A percentile compares a stretch with the other conserved stretches of the same genome.
Evolutionary conservation across 2,888 invertebrate species (phyloP).

Genomic region (Eupithecia centaureata): DNA sequence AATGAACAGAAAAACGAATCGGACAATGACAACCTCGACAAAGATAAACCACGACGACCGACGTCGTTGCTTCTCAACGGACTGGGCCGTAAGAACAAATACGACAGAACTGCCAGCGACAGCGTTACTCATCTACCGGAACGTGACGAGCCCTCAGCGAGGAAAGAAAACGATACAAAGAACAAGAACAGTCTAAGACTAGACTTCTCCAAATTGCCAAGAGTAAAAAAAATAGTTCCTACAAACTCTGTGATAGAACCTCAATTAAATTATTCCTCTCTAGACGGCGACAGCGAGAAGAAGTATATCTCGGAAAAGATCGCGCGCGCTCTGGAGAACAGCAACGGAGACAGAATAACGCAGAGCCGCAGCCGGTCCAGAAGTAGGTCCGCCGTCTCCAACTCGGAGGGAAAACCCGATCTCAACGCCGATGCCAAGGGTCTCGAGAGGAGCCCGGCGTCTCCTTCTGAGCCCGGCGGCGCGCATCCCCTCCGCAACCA

Average conservation of each 20-base stretch:
- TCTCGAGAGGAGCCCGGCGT: constrained; percentile 57
- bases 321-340: constrained; percentile 56
- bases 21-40: constrained; percentile 53
- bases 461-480: constrained; percentile 57
- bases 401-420: constrained; percentile 81
- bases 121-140: constrained; percentile 55
- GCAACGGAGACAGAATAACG: constrained; percentile 53
- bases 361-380: constrained; percentile 70
- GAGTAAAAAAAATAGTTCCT: constrained; percentile 84
- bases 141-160: constrained; percentile 58
- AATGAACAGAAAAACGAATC: constrained; percentile 50
- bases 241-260: constrained; percentile 83
- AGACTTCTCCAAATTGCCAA: constrained; percentile 85
- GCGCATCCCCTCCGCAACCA: constrained; percentile 71
- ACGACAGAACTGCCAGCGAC: constrained; percentile 77
- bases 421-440: constrained; percentile 61
- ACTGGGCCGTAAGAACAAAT: constrained; percentile 79
- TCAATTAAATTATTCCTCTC: constrained; percentile 70
- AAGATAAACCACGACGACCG: constrained; percentile 81
- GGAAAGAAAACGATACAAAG: constrained; percentile 63
- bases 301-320: constrained; percentile 63
- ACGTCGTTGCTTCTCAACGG: constrained; percentile 82
- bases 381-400: constrained; percentile 73
- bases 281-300: constrained; percentile 67
- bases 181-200: constrained; percentile 83